Conservation (phyloP, 2,888 invertebrate genomes). For the Drosophila recens region DNA sequence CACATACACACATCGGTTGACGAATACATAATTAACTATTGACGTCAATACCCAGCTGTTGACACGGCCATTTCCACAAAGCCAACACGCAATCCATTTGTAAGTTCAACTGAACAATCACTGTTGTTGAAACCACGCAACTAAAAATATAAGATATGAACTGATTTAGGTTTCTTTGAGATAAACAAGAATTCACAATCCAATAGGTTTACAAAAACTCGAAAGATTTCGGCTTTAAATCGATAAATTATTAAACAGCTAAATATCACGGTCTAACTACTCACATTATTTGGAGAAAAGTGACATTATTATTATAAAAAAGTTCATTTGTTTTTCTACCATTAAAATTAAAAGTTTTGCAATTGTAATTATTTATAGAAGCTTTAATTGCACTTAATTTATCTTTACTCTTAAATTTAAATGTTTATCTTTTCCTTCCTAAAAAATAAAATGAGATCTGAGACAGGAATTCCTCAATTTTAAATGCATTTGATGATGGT, state of each 20-base stretch:
- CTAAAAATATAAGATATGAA: background rate
- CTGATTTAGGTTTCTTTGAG: background rate
- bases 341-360: no score
- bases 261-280: background rate
- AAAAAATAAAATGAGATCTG: background rate
- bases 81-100: constrained; percentile 35
- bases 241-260: background rate
- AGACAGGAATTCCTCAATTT: constrained; percentile 43
- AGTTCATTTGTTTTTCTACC: no score
- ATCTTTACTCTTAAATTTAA: background rate
- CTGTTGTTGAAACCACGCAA: constrained; percentile 2
- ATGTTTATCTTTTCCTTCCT: background rate
- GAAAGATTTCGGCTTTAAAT: no score
- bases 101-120: constrained; percentile 4
- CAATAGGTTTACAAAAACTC: background rate
- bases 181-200: background rate
- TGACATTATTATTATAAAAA: no score
- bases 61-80: constrained; percentile 22
- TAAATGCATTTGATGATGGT: constrained; percentile 39
- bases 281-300: background rate
- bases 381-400: no score
- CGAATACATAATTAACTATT: constrained; percentile 59
- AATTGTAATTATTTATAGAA: background rate
- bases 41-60: constrained; percentile 62
- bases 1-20: constrained; percentile 17